phyloP scores from a whole-genome alignment of 1,140 invertebrate species.

The Cydia amplana region DNA sequence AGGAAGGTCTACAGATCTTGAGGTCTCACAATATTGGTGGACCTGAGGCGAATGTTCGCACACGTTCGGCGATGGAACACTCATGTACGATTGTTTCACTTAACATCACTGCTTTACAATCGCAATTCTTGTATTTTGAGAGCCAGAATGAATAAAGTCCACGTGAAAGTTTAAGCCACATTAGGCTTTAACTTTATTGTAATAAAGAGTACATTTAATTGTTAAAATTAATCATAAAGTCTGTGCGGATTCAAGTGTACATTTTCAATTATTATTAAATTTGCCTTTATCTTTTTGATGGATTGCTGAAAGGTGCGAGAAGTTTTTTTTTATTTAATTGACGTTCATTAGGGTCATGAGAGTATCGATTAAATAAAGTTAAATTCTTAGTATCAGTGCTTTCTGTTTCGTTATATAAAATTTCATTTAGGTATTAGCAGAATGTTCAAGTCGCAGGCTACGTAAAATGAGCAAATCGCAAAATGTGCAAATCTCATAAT shows the following conservation, averaged over 20 bases:
- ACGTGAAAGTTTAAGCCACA: neutral
- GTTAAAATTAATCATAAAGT: no score
- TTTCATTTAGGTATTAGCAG: no score
- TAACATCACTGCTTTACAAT: conserved; percentile 1
- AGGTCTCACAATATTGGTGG: neutral
- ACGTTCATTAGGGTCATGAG: neutral
- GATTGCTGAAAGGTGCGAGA: neutral
- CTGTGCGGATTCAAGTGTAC: neutral
- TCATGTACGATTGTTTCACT: neutral
- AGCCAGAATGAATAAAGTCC: neutral
- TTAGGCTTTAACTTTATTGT: neutral
- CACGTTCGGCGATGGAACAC: neutral
- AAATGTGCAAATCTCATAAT: no score
- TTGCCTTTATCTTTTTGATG: neutral
- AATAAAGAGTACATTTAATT: neutral
- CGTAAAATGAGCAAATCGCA: no score
- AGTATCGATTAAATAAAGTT: neutral
- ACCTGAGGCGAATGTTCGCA: neutral
- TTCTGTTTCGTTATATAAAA: no score
- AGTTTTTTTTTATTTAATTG: neutral
- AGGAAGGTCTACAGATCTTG: no score
- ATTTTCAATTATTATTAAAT: neutral
- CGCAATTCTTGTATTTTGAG: neutral
- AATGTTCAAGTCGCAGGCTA: no score
- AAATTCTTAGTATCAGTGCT: no score